Conservation (phyloP, 2,888 invertebrate genomes). For the Pachydiplax longipennis region DNA sequence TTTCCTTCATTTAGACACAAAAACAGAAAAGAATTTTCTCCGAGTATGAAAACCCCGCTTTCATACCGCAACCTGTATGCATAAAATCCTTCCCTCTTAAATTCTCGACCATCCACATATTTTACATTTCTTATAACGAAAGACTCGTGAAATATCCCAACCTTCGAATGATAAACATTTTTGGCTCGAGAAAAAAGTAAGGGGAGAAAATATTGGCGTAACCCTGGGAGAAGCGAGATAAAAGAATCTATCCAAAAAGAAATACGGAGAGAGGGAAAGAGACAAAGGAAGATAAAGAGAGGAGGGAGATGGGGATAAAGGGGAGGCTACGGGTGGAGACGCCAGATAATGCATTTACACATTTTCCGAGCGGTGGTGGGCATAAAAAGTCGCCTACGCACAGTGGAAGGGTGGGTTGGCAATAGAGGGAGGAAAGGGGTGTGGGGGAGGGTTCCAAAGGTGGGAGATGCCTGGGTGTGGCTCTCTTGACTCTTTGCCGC, state of each 20-base stretch:
- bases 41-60: no score
- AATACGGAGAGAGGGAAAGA: background rate
- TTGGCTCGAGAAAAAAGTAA: background rate
- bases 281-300: background rate
- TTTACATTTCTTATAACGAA: no score
- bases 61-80: no score
- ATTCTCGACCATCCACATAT: no score
- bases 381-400: constrained; percentile 40
- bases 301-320: background rate
- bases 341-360: constrained; percentile 43
- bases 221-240: constrained; percentile 29
- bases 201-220: constrained; percentile 7
- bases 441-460: background rate
- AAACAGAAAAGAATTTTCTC: no score
- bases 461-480: constrained; percentile 11
- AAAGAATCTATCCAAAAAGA: constrained; percentile 10
- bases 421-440: background rate
- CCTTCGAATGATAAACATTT: background rate
- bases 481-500: constrained; percentile 20
- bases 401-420: constrained; percentile 3
- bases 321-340: constrained; percentile 18
- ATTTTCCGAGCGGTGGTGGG: constrained; percentile 38
- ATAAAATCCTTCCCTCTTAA: no score
- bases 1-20: no score
- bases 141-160: background rate